These are phyloP conservation scores for Amblyraja radiata DNA, from an alignment of 2,797 vertebrate species.

Conservation along the genomic window DNA sequence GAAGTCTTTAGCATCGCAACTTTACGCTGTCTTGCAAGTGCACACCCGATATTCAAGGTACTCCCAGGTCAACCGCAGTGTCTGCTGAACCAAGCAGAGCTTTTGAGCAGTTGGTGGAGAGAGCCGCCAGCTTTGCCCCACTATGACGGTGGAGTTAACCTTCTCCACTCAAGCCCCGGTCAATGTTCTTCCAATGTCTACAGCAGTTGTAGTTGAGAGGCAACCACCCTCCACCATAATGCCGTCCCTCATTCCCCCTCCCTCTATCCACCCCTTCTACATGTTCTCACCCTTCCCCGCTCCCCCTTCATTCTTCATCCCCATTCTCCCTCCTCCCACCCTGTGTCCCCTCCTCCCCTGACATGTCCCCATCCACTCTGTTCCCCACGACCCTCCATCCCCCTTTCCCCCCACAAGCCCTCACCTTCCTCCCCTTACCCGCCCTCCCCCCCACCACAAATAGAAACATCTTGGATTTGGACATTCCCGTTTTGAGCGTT, in stretches of 20 bases:
- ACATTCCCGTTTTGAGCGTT: no score
- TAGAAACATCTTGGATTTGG: no score
- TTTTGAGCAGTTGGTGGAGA: neutral
- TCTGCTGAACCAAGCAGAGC: no score
- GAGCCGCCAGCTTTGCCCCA: neutral
- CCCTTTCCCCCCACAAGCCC: no score
- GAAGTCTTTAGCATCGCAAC: neutral
- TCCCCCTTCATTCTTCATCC: no score
- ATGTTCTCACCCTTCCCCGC: neutral
- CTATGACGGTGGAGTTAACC: no score
- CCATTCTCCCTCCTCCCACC: no score
- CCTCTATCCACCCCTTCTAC: neutral
- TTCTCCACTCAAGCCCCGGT: no score
- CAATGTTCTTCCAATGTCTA: neutral
- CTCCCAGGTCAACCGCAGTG: neutral
- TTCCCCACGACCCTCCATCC: neutral
- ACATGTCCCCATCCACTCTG: neutral
- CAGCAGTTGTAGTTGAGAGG: neutral
- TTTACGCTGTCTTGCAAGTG: neutral
- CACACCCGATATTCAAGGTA: constrained; percentile 6
- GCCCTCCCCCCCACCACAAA: no score
- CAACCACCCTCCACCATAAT: neutral
- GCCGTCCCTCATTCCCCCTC: neutral
- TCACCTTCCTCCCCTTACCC: no score
- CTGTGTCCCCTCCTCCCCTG: no score